Evolutionary conservation across 2,797 vertebrate species (phyloP).

Genomic region (Enteromius afrohamiltoni): DNA sequence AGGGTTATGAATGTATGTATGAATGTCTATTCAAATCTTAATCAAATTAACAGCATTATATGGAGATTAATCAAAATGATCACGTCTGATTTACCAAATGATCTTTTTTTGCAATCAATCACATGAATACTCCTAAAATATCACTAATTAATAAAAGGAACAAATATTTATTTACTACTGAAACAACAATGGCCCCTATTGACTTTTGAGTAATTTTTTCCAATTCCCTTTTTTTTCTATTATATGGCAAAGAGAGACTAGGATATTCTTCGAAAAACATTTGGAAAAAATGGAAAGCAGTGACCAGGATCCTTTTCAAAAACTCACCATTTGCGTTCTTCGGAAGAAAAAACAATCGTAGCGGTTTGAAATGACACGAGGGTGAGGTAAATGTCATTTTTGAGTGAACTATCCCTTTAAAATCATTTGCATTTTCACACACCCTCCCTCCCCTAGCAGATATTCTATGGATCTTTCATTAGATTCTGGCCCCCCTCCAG

Average conservation of each 20-base stretch:
- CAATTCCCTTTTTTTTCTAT: background rate
- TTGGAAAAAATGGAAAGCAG: background rate
- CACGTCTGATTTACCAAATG: too few species aligned
- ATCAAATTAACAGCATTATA: background rate
- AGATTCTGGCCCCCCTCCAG: constrained; percentile 77
- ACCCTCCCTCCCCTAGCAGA: constrained; percentile 54
- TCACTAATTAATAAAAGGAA: background rate
- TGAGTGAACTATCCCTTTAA: constrained; percentile 39
- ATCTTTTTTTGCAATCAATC: background rate
- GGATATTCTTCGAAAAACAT: background rate
- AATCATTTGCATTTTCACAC: constrained; percentile 43
- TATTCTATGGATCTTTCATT: constrained; percentile 78
- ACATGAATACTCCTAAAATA: background rate
- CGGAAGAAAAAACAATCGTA: background rate
- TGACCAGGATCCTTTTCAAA: background rate
- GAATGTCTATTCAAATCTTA: background rate
- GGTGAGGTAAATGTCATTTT: constrained; percentile 51
- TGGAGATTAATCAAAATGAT: background rate
- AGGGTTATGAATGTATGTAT: background rate
- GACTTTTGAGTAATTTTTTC: background rate
- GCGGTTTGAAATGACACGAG: background rate
- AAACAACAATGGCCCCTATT: background rate
- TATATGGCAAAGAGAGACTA: background rate
- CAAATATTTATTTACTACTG: background rate
- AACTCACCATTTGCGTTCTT: background rate